Percentiles rank a stretch among this genome's conserved stretches.
Conservation (phyloP, 2,888 invertebrate genomes). For the Lingula anatina region DNA sequence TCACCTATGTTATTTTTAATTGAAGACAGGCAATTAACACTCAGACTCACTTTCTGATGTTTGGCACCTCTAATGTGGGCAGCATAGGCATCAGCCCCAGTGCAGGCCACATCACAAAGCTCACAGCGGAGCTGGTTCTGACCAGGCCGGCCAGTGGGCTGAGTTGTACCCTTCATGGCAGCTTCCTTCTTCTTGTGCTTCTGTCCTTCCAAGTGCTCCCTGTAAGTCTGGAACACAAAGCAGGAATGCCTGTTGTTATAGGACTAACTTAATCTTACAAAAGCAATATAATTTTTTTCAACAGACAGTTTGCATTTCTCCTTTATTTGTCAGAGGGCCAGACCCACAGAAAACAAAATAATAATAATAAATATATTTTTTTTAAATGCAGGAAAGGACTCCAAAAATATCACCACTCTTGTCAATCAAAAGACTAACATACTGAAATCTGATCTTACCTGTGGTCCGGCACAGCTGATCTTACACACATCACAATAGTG, state of each 20-base stretch:
- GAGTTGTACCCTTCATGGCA: conserved; percentile 63
- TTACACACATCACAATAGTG: conserved; percentile 99
- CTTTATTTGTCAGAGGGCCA: too few relatives aligned
- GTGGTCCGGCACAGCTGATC: conserved; percentile 93
- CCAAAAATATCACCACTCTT: too few relatives aligned
- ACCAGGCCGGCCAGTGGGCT: conserved; percentile 42
- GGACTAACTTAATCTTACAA: too few relatives aligned
- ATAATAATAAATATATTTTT: too few relatives aligned
- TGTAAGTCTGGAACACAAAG: conserved; percentile 65
- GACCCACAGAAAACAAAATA: too few relatives aligned
- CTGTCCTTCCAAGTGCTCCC: conserved; percentile 96
- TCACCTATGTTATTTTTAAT: too few relatives aligned
- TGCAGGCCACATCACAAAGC: conserved; percentile 96
- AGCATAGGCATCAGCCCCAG: conserved; percentile 96
- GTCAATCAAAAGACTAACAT: too few relatives aligned
- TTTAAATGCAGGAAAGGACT: too few relatives aligned
- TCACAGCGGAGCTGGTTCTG: conserved; percentile 81
- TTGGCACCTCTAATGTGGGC: conserved; percentile 96
- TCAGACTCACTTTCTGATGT: conserved; percentile 81
- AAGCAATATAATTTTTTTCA: conserved; percentile 3
- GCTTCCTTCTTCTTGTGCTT: conserved; percentile 99
- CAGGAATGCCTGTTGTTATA: too few relatives aligned
- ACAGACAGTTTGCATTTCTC: too few relatives aligned
- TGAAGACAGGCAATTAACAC: too few relatives aligned
- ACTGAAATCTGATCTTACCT: too few relatives aligned